phyloP scores from a whole-genome alignment of 2,888 invertebrate species.

The Linnaemya tessellans region DNA sequence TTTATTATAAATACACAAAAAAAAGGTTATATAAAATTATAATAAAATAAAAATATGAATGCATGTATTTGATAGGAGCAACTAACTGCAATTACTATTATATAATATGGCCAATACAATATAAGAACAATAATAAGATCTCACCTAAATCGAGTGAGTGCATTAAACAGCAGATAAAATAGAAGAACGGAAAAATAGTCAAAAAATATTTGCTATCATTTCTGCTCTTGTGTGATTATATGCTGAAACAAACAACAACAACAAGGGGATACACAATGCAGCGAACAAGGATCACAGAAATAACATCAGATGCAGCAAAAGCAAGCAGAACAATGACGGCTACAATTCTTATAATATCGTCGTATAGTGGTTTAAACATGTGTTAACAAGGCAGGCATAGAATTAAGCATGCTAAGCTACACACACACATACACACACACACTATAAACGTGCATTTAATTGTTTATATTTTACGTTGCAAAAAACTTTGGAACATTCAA shows the following conservation, averaged over 20 bases:
- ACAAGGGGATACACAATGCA: constrained; percentile 10
- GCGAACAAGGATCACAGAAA: constrained; percentile 48
- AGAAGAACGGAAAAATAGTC: constrained; percentile 9
- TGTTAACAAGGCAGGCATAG: constrained; percentile 70
- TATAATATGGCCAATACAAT: constrained; percentile 50
- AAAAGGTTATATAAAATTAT: neutral
- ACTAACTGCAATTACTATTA: constrained; percentile 59
- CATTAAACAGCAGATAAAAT: constrained; percentile 53
- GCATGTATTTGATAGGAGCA: constrained; percentile 42
- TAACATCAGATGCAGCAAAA: constrained; percentile 22
- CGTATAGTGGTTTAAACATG: constrained; percentile 66
- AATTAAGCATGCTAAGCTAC: constrained; percentile 58
- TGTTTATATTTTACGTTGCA: constrained; percentile 25
- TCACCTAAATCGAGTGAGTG: constrained; percentile 58
- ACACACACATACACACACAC: constrained; percentile 24
- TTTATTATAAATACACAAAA: neutral
- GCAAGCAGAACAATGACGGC: constrained; percentile 18
- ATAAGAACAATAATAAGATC: constrained; percentile 55
- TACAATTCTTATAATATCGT: constrained; percentile 28
- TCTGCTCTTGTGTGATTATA: neutral
- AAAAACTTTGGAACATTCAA: neutral
- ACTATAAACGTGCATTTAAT: constrained; percentile 31
- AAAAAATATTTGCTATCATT: constrained; percentile 5
- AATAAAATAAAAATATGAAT: constrained; percentile 24
- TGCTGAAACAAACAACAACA: neutral